Percentiles rank a stretch among this genome's conserved stretches.
These are phyloP conservation scores for Siderastrea radians DNA, from an alignment of 92 coral and sea anemone genomes.

Conservation along the genomic window DNA sequence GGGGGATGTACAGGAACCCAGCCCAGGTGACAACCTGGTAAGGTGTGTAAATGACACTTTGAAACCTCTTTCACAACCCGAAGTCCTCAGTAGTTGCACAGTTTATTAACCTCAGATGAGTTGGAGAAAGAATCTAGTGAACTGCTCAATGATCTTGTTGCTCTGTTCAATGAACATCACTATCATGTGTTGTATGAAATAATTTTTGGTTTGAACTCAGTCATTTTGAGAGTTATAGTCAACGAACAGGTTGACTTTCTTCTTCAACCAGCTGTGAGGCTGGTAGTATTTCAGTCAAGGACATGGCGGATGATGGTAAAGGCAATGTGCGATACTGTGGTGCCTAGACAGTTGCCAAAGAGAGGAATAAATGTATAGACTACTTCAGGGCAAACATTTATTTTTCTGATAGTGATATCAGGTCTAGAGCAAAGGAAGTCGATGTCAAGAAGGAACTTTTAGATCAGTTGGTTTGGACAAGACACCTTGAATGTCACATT, in stretches of 20 bases:
- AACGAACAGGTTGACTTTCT: not conserved
- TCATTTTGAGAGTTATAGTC: not conserved
- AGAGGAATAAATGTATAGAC: slow-evolving; percentile 18
- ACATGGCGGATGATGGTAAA: slow-evolving; percentile 46
- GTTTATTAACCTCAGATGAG: slow-evolving; percentile 16
- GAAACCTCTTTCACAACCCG: too few species aligned
- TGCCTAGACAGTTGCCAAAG: slow-evolving; percentile 62
- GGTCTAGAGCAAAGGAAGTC: slow-evolving; percentile 11
- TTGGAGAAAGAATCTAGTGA: slow-evolving; percentile 32
- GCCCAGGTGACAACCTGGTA: not conserved
- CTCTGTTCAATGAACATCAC: not conserved
- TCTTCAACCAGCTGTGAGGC: too few species aligned
- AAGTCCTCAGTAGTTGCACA: slow-evolving; percentile 7
- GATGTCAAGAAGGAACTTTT: slow-evolving; percentile 28
- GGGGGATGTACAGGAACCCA: not conserved
- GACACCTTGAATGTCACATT: slow-evolving; percentile 26
- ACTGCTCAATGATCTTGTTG: not conserved
- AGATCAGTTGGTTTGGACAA: slow-evolving; percentile 23
- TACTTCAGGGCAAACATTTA: slow-evolving; percentile 47
- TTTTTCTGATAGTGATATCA: slow-evolving; percentile 21
- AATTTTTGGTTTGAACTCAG: not conserved
- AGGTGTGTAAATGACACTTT: slow-evolving; percentile 13
- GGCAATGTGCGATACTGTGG: slow-evolving; percentile 56
- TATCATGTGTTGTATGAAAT: not conserved
- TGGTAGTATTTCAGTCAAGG: slow-evolving; percentile 20